A percentile compares a stretch with the other conserved stretches of the same genome.
Conservation (phyloP, 2,113 vertebrate genomes). For the Dromas ardeola region DNA sequence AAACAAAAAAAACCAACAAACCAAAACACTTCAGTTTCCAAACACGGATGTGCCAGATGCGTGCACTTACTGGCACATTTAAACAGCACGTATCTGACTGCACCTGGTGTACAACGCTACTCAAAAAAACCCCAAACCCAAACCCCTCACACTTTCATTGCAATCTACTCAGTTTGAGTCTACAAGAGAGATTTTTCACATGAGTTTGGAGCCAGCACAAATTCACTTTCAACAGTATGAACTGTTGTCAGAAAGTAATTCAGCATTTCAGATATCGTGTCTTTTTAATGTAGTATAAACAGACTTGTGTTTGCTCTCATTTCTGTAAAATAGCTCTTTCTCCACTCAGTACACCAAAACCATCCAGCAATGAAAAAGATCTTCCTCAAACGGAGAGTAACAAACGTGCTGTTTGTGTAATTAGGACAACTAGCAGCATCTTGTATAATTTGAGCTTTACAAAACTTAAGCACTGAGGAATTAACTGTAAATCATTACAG, state of each 20-base stretch:
- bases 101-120: neutral
- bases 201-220: neutral
- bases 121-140: neutral
- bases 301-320: neutral
- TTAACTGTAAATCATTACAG: neutral
- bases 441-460: neutral
- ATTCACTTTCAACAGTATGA: neutral
- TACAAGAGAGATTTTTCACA: neutral
- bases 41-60: neutral
- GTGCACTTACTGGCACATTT: neutral
- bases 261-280: neutral
- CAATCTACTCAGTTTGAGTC: neutral
- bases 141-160: neutral
- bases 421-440: neutral
- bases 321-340: neutral
- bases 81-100: neutral
- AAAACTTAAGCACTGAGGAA: neutral
- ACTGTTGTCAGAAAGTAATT: neutral
- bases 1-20: neutral
- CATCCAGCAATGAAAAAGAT: neutral
- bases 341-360: neutral
- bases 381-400: neutral
- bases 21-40: neutral
- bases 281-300: neutral
- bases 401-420: neutral